Evolutionary conservation across 2,797 vertebrate genomes (phyloP), one percentile per base, ranked within the genome.

Genomic region (Acipenser transmontanus): DNA sequence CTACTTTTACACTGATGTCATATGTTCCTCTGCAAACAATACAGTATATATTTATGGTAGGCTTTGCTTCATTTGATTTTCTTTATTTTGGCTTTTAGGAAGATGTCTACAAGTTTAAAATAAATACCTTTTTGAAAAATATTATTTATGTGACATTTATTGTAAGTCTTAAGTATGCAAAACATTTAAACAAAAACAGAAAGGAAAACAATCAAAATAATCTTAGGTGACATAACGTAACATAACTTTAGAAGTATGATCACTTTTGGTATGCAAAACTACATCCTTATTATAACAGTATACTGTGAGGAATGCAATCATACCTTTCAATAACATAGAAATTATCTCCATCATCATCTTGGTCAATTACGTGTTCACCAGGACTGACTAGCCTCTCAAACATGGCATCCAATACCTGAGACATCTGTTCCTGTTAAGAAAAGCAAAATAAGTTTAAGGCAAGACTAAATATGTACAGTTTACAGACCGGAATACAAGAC

Each of bases 271-370:
- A 34, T 4, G 34, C 4, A 34, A 34, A 34, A 34, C 34, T 34
- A 4, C 34, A 34, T 4, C 34, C 34, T 34, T 34, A 52, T 52
- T 52, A 49, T 12, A 20, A 13, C n/a, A 8, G 34, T 1, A 68
- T n/a, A 51, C 13, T 68, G n/a, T 34, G 34, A 34, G 20, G 54
- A 54, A 3, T 57, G 8, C 67, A 56, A 61, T 66, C 77, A 82
- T 79, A 97, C 97, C 93, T 96, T 73, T 98, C 94, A 69, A 98
- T 95, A 62, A 98, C 97, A 34, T 99, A 99, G 80, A 99, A 99
- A 87, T 99, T 99, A 87, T 99, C 97, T 12, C 97, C 97, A 62
- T 99, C 97, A 69, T 97, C 97, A 59, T 95, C 94, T 88, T 99
- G 96, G 81, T 99, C 95, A 65, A 99, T 98, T 72, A 99, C 92